Base-by-base conservation (phyloP, 1,140 invertebrate species). In the Conus betulinus region DNA sequence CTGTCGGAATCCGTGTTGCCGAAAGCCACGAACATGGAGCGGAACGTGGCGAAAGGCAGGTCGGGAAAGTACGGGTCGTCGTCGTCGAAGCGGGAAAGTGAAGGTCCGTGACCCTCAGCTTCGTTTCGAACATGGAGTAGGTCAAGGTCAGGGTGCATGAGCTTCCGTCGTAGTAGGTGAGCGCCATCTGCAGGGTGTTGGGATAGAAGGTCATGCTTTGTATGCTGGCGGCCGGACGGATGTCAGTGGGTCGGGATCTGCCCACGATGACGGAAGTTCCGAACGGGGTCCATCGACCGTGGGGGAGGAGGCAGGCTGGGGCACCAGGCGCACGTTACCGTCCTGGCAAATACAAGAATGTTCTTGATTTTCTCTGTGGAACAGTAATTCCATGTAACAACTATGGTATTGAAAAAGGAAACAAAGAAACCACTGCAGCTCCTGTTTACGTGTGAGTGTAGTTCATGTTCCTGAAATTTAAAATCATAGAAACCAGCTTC, bases 21-120 rank as follows among this genome's bases (percentile, higher is more conserved):
- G n/a, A 83, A 81, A n/a, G 23, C 78, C 7, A 87, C 78, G 78
- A 82, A 87, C 87, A 87, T 87, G 39, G 87, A 87, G 53, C 87
- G 74, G 78, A 85, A 85, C 4, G 84, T 23, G 20, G 84, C 84
- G 71, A 85, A 85, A 53, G 84, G 84, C 25, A 53, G 52, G 5
- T 20, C 67, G 11, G 52, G 23, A 23, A 39, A 39, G 39, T 39
- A 39, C 0, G 39, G 39, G 39, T 39, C 39, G 39, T 39, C 39
- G 39, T 39, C 39, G 27, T 85, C 15, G 84, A 71, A 11, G 57
- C 8, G 17, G 84, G 6, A 67, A 85, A 85, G 15, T 57, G 27
- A 6, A 85, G 11, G 51, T 85, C 51, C 15, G 11, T 74, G 67
- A 85, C 84, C 17, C 51, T 20, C 84, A 85, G 51, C 4, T 23